A percentile compares a stretch with the other conserved stretches of the same genome.
phyloP scores from a whole-genome alignment of 2,888 invertebrate species.

The Hydriomena furcata region DNA sequence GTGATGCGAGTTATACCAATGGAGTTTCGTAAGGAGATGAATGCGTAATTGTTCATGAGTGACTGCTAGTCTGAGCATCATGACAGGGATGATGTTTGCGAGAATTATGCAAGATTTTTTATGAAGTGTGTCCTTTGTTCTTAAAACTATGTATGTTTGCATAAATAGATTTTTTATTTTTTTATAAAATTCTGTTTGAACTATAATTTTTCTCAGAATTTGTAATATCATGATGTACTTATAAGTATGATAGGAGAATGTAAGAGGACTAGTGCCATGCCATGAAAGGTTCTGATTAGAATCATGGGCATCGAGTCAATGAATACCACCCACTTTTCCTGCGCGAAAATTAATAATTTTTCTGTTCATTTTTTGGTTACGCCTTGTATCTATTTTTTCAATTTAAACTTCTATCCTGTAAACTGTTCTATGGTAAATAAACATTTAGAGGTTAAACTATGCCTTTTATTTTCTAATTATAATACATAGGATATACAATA shows the following conservation, averaged over 20 bases:
- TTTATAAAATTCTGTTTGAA: conserved; percentile 42
- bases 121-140: conserved; percentile 57
- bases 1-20: conserved; percentile 32
- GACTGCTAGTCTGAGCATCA: conserved; percentile 82
- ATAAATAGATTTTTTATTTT: conserved; percentile 35
- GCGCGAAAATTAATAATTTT: conserved; percentile 62
- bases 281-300: conserved; percentile 83
- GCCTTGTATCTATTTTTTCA: conserved; percentile 65
- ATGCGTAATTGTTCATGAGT: conserved; percentile 60
- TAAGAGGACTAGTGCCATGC: conserved; percentile 83
- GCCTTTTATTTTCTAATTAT: conserved; percentile 33
- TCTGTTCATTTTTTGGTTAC: conserved; percentile 63
- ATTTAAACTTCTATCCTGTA: conserved; percentile 64
- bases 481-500: too few relatives aligned
- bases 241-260: conserved; percentile 80
- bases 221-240: conserved; percentile 57
- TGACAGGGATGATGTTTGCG: conserved; percentile 82
- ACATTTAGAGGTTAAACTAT: conserved; percentile 62
- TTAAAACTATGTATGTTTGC: conserved; percentile 38
- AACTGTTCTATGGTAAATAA: conserved; percentile 78
- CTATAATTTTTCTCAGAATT: conserved; percentile 49
- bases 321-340: conserved; percentile 83
- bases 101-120: conserved; percentile 79
- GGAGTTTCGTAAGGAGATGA: conserved; percentile 22
- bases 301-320: conserved; percentile 80